phyloP scores from a whole-genome alignment of 2,888 invertebrate genomes.

The Amiota communis region DNA sequence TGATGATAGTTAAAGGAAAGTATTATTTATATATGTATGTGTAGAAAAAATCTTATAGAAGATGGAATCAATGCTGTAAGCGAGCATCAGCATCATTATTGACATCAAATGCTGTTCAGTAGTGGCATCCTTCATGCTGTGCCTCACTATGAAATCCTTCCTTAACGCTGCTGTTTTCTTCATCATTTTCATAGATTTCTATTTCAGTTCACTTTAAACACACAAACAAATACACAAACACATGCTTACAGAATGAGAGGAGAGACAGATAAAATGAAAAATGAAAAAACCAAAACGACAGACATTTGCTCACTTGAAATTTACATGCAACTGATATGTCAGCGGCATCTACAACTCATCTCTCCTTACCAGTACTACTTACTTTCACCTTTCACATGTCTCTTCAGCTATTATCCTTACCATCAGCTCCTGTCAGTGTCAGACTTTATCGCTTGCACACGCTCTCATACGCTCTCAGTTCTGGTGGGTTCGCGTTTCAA shows the following conservation, averaged over 20 bases:
- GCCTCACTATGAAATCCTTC: no score
- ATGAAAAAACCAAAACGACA: background rate
- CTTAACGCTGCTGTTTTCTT: background rate
- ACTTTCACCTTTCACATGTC: background rate
- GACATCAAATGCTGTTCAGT: no score
- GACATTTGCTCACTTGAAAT: background rate
- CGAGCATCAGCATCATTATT: background rate
- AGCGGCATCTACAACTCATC: background rate
- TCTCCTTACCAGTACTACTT: background rate
- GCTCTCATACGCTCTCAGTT: background rate
- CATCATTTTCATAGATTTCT: constrained; percentile 54
- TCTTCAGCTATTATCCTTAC: constrained; percentile 20
- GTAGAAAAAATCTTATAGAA: constrained; percentile 34
- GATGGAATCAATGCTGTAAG: constrained; percentile 43
- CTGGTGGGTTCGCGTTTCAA: constrained; percentile 2
- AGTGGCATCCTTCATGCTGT: no score
- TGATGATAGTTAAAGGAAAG: no score
- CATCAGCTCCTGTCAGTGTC: constrained; percentile 1
- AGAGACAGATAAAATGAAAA: no score
- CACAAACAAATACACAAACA: constrained; percentile 17
- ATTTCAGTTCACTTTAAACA: constrained; percentile 52
- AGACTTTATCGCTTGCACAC: background rate
- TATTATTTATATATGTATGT: background rate
- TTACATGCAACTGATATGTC: constrained; percentile 24
- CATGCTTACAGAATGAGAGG: background rate